Conservation (phyloP, 1,140 invertebrate species). For the Leguminivora glycinivorella region DNA sequence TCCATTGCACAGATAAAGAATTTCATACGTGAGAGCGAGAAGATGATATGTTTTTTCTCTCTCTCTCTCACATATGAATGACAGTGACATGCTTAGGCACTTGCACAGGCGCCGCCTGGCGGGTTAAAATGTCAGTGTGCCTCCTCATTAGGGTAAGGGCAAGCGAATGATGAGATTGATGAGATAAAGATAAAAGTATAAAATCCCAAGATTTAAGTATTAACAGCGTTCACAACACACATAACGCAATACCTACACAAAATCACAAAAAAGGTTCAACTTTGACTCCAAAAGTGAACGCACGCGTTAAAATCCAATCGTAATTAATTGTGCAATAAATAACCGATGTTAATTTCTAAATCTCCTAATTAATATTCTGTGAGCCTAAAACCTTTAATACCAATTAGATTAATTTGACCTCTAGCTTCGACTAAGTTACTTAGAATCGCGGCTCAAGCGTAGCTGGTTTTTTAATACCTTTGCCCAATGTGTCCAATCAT, state of each 20-base stretch:
- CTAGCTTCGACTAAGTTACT: not conserved
- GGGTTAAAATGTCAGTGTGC: no score
- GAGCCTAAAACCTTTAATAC: not conserved
- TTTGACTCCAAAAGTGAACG: not conserved
- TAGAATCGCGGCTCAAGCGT: not conserved
- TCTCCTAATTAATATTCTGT: not conserved
- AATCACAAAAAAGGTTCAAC: not conserved
- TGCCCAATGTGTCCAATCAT: not conserved
- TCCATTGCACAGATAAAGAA: no score
- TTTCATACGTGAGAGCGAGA: no score
- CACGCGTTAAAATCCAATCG: not conserved
- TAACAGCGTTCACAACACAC: no score
- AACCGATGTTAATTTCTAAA: slow-evolving; percentile 15
- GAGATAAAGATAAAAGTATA: no score
- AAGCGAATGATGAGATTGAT: no score
- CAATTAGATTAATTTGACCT: not conserved
- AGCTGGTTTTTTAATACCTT: not conserved
- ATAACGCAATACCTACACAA: not conserved
- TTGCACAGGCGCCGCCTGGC: no score
- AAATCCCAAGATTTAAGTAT: no score
- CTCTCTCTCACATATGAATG: no score
- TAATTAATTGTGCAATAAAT: slow-evolving; percentile 18
- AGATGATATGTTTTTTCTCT: no score
- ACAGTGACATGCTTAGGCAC: no score
- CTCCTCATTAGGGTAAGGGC: no score